phyloP scores from a whole-genome alignment of 2,888 invertebrate species.

The Sthenelais limicola region DNA sequence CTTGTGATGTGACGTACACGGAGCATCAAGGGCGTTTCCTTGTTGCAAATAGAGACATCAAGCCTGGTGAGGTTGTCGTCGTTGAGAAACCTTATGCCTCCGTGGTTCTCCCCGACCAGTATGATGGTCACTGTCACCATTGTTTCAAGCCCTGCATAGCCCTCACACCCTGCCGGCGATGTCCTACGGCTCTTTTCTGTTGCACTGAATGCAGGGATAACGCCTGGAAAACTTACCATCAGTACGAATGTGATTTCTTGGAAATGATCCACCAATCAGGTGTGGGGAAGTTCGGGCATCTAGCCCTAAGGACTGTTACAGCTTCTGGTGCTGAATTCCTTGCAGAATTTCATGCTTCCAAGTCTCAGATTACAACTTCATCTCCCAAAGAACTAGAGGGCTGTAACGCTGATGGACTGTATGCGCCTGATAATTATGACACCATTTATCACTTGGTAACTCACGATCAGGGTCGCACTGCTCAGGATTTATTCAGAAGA shows the following conservation, averaged over 20 bases:
- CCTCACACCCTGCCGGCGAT: conserved; percentile 45
- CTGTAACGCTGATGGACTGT: conserved; percentile 57
- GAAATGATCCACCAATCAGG: conserved; percentile 42
- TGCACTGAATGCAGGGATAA: conserved; percentile 43
- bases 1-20: conserved; percentile 56
- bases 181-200: conserved; percentile 47
- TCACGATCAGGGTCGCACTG: conserved; percentile 80
- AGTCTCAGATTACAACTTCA: neutral
- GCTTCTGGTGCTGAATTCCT: conserved; percentile 13
- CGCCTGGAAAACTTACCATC: conserved; percentile 45
- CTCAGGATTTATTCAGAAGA: conserved; percentile 79
- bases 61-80: conserved; percentile 82
- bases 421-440: conserved; percentile 71
- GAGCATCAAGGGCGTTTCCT: conserved; percentile 61
- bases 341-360: neutral
- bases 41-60: conserved; percentile 62
- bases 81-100: conserved; percentile 87
- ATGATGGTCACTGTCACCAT: conserved; percentile 79
- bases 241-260: conserved; percentile 48
- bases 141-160: conserved; percentile 73
- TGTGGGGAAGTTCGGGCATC: conserved; percentile 51
- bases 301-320: conserved; percentile 49
- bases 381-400: conserved; percentile 23
- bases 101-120: conserved; percentile 77
- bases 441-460: conserved; percentile 82